Conservation (phyloP, 2,113 vertebrate genomes). For the Sus scrofa region T2T-Sscrofa CM000825.6:81072501-81073000, state of each 20-base stretch:
- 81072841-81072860: not conserved
- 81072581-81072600: rapidly evolving
- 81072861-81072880: not conserved
- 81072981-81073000: no score
- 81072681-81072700: not conserved
- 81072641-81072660: not conserved
- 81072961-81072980: no score
- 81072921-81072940: not conserved
- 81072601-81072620: not conserved
- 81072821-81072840: not conserved
- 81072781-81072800: not conserved
- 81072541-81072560: not conserved
- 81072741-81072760: not conserved
- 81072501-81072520: not conserved
- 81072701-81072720: not conserved
- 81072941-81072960: no score
- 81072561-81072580: not conserved
- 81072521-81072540: not conserved
- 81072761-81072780: not conserved
- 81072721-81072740: not conserved
- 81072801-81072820: not conserved
- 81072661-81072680: not conserved
- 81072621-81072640: not conserved
- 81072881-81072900: not conserved
- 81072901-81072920: no score